A percentile compares a stretch with the other conserved stretches of the same genome.
phyloP scores from a whole-genome alignment of 2,113 vertebrate species.

The Neoarius graeffei region DNA sequence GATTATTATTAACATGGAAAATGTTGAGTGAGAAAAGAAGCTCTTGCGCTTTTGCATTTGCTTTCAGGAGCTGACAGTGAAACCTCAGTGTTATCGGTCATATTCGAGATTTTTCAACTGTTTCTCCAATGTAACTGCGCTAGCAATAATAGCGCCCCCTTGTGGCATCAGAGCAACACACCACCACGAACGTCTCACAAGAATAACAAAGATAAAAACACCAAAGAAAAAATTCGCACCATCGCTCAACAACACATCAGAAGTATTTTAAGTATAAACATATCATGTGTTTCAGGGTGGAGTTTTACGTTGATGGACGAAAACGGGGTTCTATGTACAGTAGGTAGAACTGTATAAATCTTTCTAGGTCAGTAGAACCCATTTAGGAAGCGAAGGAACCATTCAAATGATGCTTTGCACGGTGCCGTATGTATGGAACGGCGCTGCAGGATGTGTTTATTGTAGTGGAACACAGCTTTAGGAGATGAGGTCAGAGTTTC shows the following conservation, averaged over 20 bases:
- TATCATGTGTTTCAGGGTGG: not conserved
- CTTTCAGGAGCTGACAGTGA: too few relatives aligned
- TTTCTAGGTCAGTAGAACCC: not conserved
- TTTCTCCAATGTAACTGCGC: too few relatives aligned
- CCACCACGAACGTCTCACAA: not conserved
- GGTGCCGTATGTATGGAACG: not conserved
- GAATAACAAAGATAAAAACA: not conserved
- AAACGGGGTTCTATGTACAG: not conserved
- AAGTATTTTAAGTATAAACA: not conserved
- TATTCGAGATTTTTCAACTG: too few relatives aligned
- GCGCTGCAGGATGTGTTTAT: not conserved
- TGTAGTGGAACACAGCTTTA: not conserved
- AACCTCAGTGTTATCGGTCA: too few relatives aligned
- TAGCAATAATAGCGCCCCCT: too few relatives aligned
- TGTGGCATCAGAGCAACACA: not conserved
- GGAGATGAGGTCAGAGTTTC: slow-evolving; percentile 9
- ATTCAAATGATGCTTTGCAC: not conserved
- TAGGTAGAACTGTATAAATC: not conserved
- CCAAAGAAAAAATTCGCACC: not conserved
- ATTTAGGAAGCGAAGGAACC: not conserved
- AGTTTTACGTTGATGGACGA: not conserved
- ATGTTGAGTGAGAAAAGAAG: too few relatives aligned
- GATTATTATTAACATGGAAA: too few relatives aligned
- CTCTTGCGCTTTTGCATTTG: too few relatives aligned
- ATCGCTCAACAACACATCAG: not conserved